These are phyloP conservation scores for Thunnus thynnus DNA, from an alignment of 2,113 vertebrate genomes.

Conservation along the genomic window DNA sequence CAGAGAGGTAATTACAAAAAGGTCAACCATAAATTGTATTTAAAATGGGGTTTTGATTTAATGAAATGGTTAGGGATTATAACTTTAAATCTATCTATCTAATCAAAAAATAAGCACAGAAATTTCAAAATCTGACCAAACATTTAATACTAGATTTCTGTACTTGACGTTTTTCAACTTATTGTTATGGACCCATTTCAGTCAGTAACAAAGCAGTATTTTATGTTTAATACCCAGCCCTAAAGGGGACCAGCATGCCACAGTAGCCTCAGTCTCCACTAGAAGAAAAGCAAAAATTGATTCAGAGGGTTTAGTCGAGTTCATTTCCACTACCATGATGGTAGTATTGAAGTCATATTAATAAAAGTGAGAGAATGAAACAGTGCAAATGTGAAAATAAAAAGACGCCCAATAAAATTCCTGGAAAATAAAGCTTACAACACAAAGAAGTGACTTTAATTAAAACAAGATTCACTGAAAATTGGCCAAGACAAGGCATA, in stretches of 20 bases:
- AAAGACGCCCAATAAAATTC: not conserved
- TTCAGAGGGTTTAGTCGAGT: not conserved
- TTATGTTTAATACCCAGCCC: not conserved
- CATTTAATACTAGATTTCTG: no score
- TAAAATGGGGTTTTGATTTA: no score
- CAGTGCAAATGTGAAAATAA: constrained; percentile 9
- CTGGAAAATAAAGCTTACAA: constrained; percentile 47
- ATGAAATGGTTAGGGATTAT: no score
- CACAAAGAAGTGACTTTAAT: constrained; percentile 58
- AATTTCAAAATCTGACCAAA: no score
- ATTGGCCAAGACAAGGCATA: constrained; percentile 19
- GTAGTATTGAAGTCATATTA: not conserved
- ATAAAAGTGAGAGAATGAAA: not conserved
- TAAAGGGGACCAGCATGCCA: not conserved
- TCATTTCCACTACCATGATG: not conserved
- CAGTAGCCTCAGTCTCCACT: constrained; percentile 38
- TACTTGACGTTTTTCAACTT: no score
- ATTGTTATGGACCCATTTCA: no score
- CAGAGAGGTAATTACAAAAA: no score
- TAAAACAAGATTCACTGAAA: constrained; percentile 46
- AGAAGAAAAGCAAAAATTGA: not conserved
- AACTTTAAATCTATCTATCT: no score
- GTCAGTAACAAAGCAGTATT: not conserved
- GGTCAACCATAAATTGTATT: no score
- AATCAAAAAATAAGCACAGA: no score